Evolutionary conservation across 2,113 vertebrate species (phyloP).

Genomic region (Pavo muticus): DNA sequence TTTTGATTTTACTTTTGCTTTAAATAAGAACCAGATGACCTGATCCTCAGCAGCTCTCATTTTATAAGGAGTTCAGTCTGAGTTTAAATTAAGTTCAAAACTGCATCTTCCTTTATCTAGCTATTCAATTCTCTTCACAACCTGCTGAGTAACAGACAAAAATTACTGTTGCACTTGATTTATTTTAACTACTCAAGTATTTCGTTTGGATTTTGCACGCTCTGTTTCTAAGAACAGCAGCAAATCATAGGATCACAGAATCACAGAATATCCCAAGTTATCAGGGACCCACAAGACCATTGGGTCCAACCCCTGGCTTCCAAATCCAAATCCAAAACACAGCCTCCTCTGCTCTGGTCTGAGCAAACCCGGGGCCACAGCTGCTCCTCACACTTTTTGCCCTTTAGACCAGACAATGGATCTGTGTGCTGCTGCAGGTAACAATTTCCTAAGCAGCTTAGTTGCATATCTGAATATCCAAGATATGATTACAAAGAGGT

Average conservation of each 20-base stretch:
- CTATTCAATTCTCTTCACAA: not conserved
- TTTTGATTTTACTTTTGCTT: not conserved
- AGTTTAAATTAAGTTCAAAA: not conserved
- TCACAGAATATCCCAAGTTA: no score
- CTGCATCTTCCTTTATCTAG: not conserved
- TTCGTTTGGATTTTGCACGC: not conserved
- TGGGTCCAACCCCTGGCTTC: no score
- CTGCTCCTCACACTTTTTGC: no score
- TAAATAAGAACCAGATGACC: not conserved
- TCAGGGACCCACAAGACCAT: no score
- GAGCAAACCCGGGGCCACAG: no score
- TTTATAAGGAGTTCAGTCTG: not conserved
- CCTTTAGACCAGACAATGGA: not conserved
- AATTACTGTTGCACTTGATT: not conserved
- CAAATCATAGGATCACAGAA: not conserved
- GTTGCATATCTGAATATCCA: not conserved
- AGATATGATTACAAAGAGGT: not conserved
- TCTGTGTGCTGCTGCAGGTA: not conserved
- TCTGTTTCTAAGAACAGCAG: not conserved
- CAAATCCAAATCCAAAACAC: no score
- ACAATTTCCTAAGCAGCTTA: not conserved
- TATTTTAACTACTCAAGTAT: not conserved
- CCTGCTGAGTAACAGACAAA: not conserved
- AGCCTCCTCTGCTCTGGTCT: no score
- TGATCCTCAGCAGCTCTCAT: not conserved